A percentile compares a stretch with the other conserved stretches of the same genome.
phyloP scores from a whole-genome alignment of 2,113 vertebrate species.

The Eurystomus gularis region DNA sequence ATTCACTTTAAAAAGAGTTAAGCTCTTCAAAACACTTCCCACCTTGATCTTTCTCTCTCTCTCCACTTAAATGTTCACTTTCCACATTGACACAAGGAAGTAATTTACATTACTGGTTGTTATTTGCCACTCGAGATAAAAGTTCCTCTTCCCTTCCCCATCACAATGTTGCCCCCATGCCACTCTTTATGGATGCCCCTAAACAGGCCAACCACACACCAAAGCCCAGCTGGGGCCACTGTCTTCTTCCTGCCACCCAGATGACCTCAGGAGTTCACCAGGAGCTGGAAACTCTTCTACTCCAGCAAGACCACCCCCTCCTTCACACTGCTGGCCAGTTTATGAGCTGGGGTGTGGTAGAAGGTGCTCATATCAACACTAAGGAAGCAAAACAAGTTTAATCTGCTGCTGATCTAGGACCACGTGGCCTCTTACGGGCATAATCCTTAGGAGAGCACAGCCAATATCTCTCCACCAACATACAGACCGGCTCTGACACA shows the following conservation, averaged over 20 bases:
- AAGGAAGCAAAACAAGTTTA: not conserved
- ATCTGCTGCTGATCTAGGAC: not conserved
- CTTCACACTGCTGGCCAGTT: not conserved
- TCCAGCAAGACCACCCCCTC: not conserved
- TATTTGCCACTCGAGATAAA: accelerated
- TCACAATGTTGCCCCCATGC: accelerated
- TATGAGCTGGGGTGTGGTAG: not conserved
- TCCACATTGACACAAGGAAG: not conserved
- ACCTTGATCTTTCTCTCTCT: not conserved
- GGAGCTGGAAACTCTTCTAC: not conserved
- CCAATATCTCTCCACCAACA: not conserved
- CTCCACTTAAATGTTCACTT: not conserved
- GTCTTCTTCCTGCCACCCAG: not conserved
- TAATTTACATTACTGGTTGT: not conserved
- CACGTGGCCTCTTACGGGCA: not conserved
- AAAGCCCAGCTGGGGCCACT: not conserved
- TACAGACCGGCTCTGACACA: not conserved
- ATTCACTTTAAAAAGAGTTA: too few relatives aligned
- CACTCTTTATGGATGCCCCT: accelerated
- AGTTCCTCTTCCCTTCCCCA: not conserved
- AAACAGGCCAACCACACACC: accelerated
- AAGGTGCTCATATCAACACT: not conserved
- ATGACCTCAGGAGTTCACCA: not conserved
- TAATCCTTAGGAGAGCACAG: not conserved
- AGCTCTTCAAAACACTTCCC: not conserved